Percentiles rank a stretch among this genome's conserved stretches.
Conservation (phyloP, 1,140 invertebrate genomes). For the Phocides pigmalion region DNA sequence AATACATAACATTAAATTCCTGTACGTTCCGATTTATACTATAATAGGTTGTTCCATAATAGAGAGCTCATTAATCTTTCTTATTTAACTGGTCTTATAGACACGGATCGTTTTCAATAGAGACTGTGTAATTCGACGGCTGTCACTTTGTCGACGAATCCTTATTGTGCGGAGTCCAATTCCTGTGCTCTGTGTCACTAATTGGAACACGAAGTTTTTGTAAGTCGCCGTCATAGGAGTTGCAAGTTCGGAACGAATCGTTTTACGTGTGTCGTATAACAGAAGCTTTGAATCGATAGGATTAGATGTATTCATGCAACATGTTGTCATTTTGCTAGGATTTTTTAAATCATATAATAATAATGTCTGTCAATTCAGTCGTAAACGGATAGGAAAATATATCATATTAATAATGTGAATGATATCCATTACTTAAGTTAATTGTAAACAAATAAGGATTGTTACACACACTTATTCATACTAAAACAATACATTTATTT, state of each 20-base stretch:
- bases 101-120: slow-evolving; percentile 44
- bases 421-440: too few relatives aligned
- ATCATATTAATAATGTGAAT: too few relatives aligned
- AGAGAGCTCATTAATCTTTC: slow-evolving; percentile 57
- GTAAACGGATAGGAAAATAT: too few relatives aligned
- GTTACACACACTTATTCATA: too few relatives aligned
- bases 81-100: slow-evolving; percentile 46
- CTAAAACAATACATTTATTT: too few relatives aligned
- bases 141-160: slow-evolving; percentile 36
- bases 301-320: slow-evolving; percentile 52
- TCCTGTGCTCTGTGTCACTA: slow-evolving; percentile 39
- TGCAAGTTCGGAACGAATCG: slow-evolving; percentile 74
- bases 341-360: not conserved
- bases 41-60: slow-evolving; percentile 34
- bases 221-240: slow-evolving; percentile 55
- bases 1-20: slow-evolving; percentile 15
- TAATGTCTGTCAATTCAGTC: too few relatives aligned
- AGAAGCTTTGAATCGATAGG: slow-evolving; percentile 61
- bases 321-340: slow-evolving; percentile 7
- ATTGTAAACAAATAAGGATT: too few relatives aligned
- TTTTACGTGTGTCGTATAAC: slow-evolving; percentile 76
- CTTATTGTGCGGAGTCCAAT: slow-evolving; percentile 40
- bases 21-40: slow-evolving; percentile 37
- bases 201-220: slow-evolving; percentile 66
- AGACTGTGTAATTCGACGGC: slow-evolving; percentile 31